Base-by-base conservation (phyloP, 2,797 vertebrate genomes). In the Myoxocephalus aenaeus region DNA sequence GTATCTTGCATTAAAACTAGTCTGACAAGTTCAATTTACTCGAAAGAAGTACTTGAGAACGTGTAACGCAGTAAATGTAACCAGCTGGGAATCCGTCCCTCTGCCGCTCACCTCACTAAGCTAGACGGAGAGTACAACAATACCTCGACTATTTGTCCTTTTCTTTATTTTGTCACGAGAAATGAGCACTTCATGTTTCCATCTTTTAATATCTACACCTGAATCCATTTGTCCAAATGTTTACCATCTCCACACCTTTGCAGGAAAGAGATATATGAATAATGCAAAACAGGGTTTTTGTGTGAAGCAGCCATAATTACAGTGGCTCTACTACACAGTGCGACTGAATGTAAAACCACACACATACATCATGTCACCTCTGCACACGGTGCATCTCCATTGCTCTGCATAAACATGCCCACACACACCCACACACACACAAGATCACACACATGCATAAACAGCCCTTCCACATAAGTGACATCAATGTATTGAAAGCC, bases 361-460 rank as follows among this genome's bases (percentile, higher is more conserved):
- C 51, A 65, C 12, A 65, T 22, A 36, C 54, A 66, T 53, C 44
- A 18, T 73, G 56, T 82, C 81, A 57, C 69, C 67, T 53, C 65
- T 62, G 76, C 66, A 79, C 62, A 68, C 18, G 34, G 59, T 65
- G 71, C 36, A 77, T 73, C 32, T 62, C 42, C 40, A 20, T 62
- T 34, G 65, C 63, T 87, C 87, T 87, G 71, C 85, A 90, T 90
- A 85, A 89, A 90, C 74, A 79, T 77, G 75, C 89, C 85, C 80
- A 90, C 89, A 87, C 83, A 80, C 40, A 57, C n/a, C 75, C 82
- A 69, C 85, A 80, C 59, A 65, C 82, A 69, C 85, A 80, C 59
- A 65, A 53, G 77, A 38, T 73, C 40, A 67, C 83, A 80, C 57
- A 65, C 83, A 80, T 61, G 40, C 81, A 84, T 48, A 77, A 75